Conservation (phyloP, 2,797 vertebrate genomes). For the Alcedo quadribrachys region DNA sequence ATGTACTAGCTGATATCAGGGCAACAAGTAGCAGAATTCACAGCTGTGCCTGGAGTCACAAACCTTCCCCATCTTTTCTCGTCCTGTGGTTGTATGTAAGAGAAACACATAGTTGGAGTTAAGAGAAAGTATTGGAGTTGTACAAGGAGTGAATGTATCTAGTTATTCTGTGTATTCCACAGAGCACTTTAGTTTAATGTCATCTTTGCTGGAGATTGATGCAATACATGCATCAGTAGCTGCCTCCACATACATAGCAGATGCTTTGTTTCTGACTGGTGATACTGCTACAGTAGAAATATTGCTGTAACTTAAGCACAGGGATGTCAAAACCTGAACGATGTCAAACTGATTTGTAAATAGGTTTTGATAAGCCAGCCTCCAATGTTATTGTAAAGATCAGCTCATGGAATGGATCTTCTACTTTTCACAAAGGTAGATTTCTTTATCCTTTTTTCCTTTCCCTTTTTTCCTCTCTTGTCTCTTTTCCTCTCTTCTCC, state of each 20-base stretch:
- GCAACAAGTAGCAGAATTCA: neutral
- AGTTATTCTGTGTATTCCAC: neutral
- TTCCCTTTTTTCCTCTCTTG: too few species aligned
- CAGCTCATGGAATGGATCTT: neutral
- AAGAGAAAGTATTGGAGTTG: neutral
- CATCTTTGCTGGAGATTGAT: slow-evolving; percentile 5
- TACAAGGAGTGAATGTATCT: neutral
- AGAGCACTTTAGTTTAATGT: neutral
- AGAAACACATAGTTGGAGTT: neutral
- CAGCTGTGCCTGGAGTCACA: neutral
- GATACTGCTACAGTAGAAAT: neutral
- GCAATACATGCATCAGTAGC: neutral
- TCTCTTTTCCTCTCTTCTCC: too few species aligned
- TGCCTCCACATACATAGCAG: neutral
- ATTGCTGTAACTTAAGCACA: slow-evolving; percentile 14
- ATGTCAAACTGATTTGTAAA: neutral
- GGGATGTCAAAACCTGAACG: neutral
- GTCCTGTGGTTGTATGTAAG: neutral
- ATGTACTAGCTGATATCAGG: neutral
- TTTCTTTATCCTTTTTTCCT: neutral
- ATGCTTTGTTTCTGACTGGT: neutral
- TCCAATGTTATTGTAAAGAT: neutral
- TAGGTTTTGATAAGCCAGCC: neutral
- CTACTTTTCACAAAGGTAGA: slow-evolving; percentile 3
- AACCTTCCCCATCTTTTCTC: neutral